Evolutionary conservation across 2,113 vertebrate species (phyloP).

Genomic region (Climacteris rufus): DNA sequence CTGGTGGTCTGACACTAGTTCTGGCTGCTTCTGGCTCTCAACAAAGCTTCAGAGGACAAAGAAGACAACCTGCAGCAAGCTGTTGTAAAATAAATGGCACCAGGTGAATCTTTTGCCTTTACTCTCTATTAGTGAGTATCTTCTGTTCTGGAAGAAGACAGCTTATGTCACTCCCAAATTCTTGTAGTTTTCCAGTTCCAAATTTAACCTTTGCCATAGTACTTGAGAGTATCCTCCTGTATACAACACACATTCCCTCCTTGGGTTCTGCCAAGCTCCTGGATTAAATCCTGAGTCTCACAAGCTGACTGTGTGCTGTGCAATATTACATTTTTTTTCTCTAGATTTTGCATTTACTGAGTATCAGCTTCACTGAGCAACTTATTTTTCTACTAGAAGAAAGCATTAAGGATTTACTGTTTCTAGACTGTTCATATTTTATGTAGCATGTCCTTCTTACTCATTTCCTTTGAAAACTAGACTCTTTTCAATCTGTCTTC

Average conservation of each 20-base stretch:
- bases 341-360: neutral
- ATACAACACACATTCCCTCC: accelerated
- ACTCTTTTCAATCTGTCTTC: neutral
- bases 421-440: neutral
- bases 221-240: neutral
- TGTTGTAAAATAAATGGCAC: neutral
- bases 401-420: neutral
- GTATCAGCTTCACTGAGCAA: neutral
- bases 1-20: neutral
- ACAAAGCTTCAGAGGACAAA: neutral
- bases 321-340: neutral
- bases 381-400: neutral
- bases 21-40: neutral
- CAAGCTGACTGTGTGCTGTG: neutral
- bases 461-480: neutral
- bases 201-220: neutral
- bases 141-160: neutral
- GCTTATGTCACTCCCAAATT: neutral
- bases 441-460: neutral
- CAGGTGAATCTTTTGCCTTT: neutral
- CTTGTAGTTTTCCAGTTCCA: neutral
- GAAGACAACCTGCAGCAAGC: neutral
- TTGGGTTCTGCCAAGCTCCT: neutral
- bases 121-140: neutral
- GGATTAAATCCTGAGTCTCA: neutral